These are phyloP conservation scores for Saccostrea echinata DNA, from an alignment of 1,140 invertebrate species.

Conservation along the genomic window DNA sequence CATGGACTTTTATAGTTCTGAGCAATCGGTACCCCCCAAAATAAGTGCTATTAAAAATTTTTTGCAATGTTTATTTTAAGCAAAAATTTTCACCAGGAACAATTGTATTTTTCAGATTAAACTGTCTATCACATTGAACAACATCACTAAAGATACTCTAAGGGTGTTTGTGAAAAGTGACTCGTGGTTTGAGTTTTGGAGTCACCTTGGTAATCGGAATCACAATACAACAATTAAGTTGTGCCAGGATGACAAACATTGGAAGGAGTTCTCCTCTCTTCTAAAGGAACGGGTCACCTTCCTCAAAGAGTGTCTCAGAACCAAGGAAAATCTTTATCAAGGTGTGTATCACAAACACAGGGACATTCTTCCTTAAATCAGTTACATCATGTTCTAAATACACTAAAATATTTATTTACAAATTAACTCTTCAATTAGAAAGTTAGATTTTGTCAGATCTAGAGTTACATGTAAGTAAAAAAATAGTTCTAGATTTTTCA, in stretches of 20 bases:
- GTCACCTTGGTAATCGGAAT: background rate
- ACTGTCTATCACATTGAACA: conserved; percentile 25
- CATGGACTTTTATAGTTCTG: background rate
- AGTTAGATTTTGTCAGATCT: too few relatives aligned
- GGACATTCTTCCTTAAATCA: background rate
- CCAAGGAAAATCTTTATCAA: background rate
- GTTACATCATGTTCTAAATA: too few relatives aligned
- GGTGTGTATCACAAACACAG: background rate
- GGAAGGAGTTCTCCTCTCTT: background rate
- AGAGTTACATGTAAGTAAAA: too few relatives aligned
- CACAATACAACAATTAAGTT: background rate
- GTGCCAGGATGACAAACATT: background rate
- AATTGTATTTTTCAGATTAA: conserved; percentile 23
- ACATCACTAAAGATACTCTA: conserved; percentile 1
- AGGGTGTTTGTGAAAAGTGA: background rate
- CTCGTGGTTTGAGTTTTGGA: conserved; percentile 19
- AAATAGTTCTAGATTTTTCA: too few relatives aligned
- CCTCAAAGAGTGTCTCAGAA: conserved; percentile 12
- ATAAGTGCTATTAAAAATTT: background rate
- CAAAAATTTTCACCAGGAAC: background rate
- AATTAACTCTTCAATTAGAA: too few relatives aligned
- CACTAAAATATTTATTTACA: too few relatives aligned
- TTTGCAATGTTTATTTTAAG: background rate
- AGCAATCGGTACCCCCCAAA: background rate
- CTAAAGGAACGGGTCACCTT: background rate